Conservation (phyloP, 2,797 vertebrate species). For the Microhierax caerulescens region DNA sequence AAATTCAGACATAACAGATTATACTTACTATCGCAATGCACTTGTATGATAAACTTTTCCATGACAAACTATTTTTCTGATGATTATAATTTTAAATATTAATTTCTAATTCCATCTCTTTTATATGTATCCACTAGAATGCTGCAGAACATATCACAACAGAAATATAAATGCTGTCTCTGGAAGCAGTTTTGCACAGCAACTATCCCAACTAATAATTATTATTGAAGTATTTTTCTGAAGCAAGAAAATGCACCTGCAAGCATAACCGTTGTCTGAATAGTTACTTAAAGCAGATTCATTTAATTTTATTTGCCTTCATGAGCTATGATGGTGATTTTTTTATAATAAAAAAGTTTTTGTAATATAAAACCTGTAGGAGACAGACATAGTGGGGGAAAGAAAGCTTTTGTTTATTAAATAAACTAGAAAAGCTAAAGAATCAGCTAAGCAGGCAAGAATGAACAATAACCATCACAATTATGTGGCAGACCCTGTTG, state of each 20-base stretch:
- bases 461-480: rapidly evolving
- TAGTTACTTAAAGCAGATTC: neutral
- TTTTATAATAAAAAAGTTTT: neutral
- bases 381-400: neutral
- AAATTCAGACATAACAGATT: neutral
- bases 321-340: neutral
- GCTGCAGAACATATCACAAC: neutral
- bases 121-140: neutral
- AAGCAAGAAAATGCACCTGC: neutral
- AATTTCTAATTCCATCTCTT: neutral
- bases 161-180: neutral
- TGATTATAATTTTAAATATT: neutral
- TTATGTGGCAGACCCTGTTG: neutral
- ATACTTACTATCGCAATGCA: neutral
- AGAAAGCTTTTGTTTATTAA: neutral
- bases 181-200: neutral
- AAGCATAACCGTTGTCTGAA: neutral
- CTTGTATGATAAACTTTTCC: neutral
- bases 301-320: neutral
- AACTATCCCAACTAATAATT: neutral
- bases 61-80: neutral
- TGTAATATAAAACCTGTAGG: neutral
- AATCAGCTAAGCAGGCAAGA: neutral
- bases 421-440: neutral
- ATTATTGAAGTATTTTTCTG: neutral